A percentile compares a stretch with the other conserved stretches of the same genome.
phyloP scores from a whole-genome alignment of 1,140 invertebrate genomes.

The Heliconius hermathena region DNA sequence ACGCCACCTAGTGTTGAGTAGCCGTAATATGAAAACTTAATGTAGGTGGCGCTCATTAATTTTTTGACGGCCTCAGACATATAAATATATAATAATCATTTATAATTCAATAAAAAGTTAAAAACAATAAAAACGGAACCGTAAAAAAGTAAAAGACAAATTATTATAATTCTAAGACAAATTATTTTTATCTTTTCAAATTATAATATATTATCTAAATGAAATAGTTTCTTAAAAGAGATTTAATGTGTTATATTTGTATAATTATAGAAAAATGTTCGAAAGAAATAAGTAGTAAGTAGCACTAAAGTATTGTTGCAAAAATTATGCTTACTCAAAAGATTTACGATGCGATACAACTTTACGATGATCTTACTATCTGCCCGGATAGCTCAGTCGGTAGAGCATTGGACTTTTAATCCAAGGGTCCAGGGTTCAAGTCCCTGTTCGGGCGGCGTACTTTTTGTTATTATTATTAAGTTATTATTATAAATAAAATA shows the following conservation, averaged over 20 bases:
- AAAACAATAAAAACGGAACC: neutral
- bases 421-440: conserved; percentile 1
- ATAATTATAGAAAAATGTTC: neutral
- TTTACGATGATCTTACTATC: conserved; percentile 37
- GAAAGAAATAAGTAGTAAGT: too few species aligned
- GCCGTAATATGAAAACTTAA: conserved; percentile 22
- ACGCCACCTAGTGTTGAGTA: conserved; percentile 60
- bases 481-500: neutral
- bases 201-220: neutral
- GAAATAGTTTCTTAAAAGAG: neutral
- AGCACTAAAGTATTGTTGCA: neutral
- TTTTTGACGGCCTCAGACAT: too few species aligned
- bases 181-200: neutral
- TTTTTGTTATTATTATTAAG: conserved; percentile 51
- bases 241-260: neutral
- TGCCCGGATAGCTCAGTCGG: conserved; percentile 87
- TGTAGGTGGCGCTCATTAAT: conserved; percentile 40
- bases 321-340: neutral
- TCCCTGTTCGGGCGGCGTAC: conserved; percentile 86
- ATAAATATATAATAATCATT: neutral
- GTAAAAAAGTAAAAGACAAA: neutral
- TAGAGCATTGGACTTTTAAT: conserved; percentile 3
- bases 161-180: neutral
- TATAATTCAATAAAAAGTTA: neutral
- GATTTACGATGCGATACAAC: conserved; percentile 18